Percentiles rank a stretch among this genome's conserved stretches.
These are phyloP conservation scores for Drosophila acutilabella DNA, from an alignment of 2,888 invertebrate species.

Conservation along the genomic window DNA sequence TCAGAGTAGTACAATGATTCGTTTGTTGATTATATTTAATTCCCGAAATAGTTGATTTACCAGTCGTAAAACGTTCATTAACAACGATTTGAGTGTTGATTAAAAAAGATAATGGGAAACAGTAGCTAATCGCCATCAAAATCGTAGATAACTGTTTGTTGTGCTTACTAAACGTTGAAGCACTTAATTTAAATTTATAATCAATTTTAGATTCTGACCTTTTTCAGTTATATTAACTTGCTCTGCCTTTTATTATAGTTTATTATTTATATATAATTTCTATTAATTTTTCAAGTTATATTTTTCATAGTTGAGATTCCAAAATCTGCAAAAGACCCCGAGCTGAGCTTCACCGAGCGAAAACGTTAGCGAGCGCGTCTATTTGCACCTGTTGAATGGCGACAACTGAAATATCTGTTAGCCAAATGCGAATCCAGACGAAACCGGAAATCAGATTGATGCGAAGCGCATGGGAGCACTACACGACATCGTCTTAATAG, in stretches of 20 bases:
- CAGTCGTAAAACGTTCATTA: slow-evolving; percentile 10
- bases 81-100: slow-evolving; percentile 10
- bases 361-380: slow-evolving; percentile 18
- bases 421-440: slow-evolving; percentile 23
- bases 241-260: too few relatives aligned
- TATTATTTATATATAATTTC: not conserved
- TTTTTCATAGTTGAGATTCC: not conserved
- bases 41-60: slow-evolving; percentile 1
- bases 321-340: not conserved
- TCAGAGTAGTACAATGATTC: not conserved
- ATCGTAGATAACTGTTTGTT: slow-evolving; percentile 10
- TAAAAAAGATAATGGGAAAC: not conserved
- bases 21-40: slow-evolving; percentile 1
- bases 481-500: slow-evolving; percentile 35
- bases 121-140: slow-evolving; percentile 17
- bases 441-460: slow-evolving; percentile 50
- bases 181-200: slow-evolving; percentile 3
- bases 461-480: slow-evolving; percentile 19
- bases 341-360: not conserved
- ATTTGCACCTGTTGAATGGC: slow-evolving; percentile 52
- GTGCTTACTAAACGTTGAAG: slow-evolving; percentile 6
- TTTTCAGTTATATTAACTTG: not conserved
- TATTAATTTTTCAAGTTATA: not conserved
- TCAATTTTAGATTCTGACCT: slow-evolving; percentile 9
- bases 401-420: slow-evolving; percentile 38